A percentile compares a stretch with the other conserved stretches of the same genome.
Conservation (phyloP, 2,888 invertebrate genomes). For the Melieria crassipennis region DNA sequence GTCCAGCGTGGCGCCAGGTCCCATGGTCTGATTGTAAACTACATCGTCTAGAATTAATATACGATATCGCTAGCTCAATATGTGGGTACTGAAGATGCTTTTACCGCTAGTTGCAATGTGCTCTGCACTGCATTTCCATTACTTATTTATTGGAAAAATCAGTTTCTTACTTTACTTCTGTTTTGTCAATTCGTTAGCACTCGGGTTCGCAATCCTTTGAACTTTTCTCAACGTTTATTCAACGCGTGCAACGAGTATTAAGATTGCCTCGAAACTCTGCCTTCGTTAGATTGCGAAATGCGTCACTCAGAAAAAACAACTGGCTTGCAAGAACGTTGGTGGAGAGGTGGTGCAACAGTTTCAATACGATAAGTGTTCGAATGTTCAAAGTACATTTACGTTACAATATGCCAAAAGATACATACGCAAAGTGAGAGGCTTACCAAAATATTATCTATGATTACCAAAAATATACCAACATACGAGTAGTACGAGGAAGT, state of each 20-base stretch:
- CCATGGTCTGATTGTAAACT: constrained; percentile 87
- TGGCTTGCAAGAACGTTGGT: constrained; percentile 13
- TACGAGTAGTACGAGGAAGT: constrained; percentile 38
- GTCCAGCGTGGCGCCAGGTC: constrained; percentile 79
- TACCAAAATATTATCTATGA: constrained; percentile 24
- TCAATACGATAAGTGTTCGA: background rate
- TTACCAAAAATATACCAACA: constrained; percentile 51
- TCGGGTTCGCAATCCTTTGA: constrained; percentile 38
- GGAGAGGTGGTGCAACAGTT: constrained; percentile 20
- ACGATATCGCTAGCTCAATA: constrained; percentile 64
- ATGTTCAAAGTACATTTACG: constrained; percentile 12
- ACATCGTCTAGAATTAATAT: constrained; percentile 80
- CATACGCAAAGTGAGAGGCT: constrained; percentile 16
- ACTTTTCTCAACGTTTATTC: background rate
- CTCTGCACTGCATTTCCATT: constrained; percentile 2
- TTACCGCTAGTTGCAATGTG: constrained; percentile 54
- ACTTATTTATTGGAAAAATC: constrained; percentile 40
- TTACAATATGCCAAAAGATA: constrained; percentile 4
- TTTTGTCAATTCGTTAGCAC: constrained; percentile 43
- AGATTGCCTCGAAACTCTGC: background rate
- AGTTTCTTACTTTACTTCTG: constrained; percentile 62
- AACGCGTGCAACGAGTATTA: too few species aligned
- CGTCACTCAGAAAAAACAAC: constrained; percentile 14
- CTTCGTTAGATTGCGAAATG: background rate
- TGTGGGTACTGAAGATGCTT: constrained; percentile 66